Conservation (phyloP, 2,797 vertebrate genomes). For the Muscicapa striata region DNA sequence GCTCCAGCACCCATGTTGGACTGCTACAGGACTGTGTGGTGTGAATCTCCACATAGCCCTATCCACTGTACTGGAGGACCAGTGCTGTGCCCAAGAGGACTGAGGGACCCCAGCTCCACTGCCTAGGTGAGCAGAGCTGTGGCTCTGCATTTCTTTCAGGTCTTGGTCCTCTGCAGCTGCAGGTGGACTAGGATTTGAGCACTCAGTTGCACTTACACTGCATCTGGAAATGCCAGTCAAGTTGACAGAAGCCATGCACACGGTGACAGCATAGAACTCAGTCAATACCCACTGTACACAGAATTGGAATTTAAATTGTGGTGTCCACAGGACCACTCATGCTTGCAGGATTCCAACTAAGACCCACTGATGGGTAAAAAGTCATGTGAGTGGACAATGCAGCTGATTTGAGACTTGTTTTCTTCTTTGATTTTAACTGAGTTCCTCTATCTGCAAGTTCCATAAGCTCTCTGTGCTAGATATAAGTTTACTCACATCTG, state of each 20-base stretch:
- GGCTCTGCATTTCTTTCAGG: background rate
- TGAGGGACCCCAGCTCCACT: background rate
- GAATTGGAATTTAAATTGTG: background rate
- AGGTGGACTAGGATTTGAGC: background rate
- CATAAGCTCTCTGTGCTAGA: background rate
- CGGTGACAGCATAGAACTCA: background rate
- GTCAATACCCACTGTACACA: background rate
- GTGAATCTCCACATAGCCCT: background rate
- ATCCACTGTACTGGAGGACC: rapidly evolving
- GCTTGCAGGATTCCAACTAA: background rate
- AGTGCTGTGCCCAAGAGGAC: background rate
- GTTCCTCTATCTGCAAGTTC: background rate
- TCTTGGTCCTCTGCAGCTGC: background rate
- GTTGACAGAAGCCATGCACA: background rate
- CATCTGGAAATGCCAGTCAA: background rate
- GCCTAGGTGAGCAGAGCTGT: background rate
- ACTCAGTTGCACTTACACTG: background rate
- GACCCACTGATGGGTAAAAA: background rate
- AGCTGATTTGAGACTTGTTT: background rate
- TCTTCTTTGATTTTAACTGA: background rate
- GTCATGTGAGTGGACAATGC: background rate
- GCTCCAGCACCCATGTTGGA: background rate
- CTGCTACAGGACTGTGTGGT: background rate
- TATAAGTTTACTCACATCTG: background rate
- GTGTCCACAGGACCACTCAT: background rate